Conservation (phyloP, 2,888 invertebrate species). For the Loripinus fragilis region DNA sequence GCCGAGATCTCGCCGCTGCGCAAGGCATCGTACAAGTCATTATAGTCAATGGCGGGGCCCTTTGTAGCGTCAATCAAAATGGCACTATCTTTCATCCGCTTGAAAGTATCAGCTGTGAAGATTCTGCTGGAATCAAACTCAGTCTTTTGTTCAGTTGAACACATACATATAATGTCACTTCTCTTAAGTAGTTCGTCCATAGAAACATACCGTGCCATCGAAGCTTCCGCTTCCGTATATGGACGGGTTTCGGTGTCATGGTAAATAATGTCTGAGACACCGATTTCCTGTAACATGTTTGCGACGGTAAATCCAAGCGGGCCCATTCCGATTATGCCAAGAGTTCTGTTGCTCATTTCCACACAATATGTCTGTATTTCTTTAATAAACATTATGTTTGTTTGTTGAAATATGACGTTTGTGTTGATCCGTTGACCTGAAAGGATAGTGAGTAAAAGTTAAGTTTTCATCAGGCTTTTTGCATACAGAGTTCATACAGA, state of each 20-base stretch:
- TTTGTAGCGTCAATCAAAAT: constrained; percentile 94
- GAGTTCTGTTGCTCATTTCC: constrained; percentile 86
- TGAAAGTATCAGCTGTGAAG: constrained; percentile 91
- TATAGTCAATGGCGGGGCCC: constrained; percentile 87
- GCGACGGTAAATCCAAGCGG: constrained; percentile 88
- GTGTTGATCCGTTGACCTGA: constrained; percentile 37
- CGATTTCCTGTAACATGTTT: constrained; percentile 89
- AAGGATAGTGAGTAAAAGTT: no score
- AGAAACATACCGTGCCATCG: constrained; percentile 88
- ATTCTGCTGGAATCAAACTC: constrained; percentile 83
- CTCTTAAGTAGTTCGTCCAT: constrained; percentile 89
- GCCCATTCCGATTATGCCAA: constrained; percentile 84
- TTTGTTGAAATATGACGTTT: constrained; percentile 53
- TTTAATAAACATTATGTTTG: constrained; percentile 34
- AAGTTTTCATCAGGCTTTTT: no score
- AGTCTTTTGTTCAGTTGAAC: constrained; percentile 91
- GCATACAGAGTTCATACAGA: no score
- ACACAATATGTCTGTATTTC: constrained; percentile 48
- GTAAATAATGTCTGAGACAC: constrained; percentile 89
- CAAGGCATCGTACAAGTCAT: constrained; percentile 90
- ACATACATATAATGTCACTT: constrained; percentile 94
- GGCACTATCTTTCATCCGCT: constrained; percentile 92
- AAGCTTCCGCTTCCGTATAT: constrained; percentile 83
- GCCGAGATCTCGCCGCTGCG: constrained; percentile 89
- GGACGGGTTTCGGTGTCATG: constrained; percentile 88